Evolutionary conservation across 1,140 invertebrate genomes (phyloP), one percentile per base, ranked within the genome.

Genomic region (Aphis craccivora): DNA sequence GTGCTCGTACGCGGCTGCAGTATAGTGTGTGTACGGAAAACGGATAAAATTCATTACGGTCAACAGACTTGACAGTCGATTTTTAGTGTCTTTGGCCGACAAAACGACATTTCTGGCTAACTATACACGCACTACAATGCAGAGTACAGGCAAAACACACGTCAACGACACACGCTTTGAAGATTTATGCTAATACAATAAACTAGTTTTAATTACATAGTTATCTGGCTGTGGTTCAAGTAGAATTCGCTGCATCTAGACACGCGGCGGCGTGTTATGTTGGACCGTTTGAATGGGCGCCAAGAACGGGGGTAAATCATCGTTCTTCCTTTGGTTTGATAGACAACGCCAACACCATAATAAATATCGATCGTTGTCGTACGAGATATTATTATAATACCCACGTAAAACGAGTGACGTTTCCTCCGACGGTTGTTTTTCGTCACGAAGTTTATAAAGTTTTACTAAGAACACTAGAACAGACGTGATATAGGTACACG

Each of bases 171-270:
- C 53, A 90, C 89, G 89, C 53, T 67, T 43, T 60, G 35, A 60
- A 90, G 89, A 90, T 90, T 90, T 90, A 90, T 90, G 89, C 37
- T 43, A 90, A 67, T 90, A 90, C 89, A 90, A 90, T 90, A 90
- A 60, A 60, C 53, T 90, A 90, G 89, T 90, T 90, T 90, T 90
- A 67, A 90, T 90, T 90, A 90, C 55, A 90, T 43, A 67, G 89
- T 67, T 67, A 90, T 90, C 89, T 90, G 89, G 89, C 89, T 30
- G 89, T 25, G 25, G 53, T 90, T 90, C 89, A 90, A 90, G 53
- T 43, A 43, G 55, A 67, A 90, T 43, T 43, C 40, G 37, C 53
- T 14, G 89, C 53, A 43, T 43, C 89, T 43, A 90, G 89, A 67
- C 55, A 40, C 35, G 40, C 37, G 53, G 55, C 89, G 37, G 37